A percentile compares a stretch with the other conserved stretches of the same genome.
Evolutionary conservation across 1,140 invertebrate genomes (phyloP).

Genomic region (Notospermus geniculatus): DNA sequence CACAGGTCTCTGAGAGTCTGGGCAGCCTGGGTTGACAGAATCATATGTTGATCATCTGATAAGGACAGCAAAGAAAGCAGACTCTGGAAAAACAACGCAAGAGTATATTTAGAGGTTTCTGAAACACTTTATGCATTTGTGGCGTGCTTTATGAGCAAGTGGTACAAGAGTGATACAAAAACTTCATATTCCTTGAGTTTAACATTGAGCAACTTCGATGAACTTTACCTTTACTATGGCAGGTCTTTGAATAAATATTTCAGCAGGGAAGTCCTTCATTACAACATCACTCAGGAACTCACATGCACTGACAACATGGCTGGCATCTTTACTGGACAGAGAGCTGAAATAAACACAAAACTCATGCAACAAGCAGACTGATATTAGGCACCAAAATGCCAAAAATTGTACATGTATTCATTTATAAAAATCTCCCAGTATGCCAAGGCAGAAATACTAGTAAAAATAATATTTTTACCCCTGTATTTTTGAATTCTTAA

Average conservation of each 20-base stretch:
- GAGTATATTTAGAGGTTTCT: too few relatives aligned
- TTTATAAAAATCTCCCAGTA: too few relatives aligned
- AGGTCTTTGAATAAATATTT: conserved; percentile 56
- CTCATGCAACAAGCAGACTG: too few relatives aligned
- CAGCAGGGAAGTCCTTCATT: conserved; percentile 54
- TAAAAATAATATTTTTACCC: too few relatives aligned
- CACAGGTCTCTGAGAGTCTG: conserved; percentile 38
- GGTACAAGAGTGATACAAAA: neutral
- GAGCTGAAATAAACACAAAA: too few relatives aligned
- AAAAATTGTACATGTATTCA: too few relatives aligned
- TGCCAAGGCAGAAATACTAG: too few relatives aligned
- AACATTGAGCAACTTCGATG: neutral
- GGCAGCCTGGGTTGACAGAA: conserved; percentile 32
- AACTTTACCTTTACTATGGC: conserved; percentile 52
- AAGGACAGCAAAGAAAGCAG: conserved; percentile 37
- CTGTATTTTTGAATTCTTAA: too few relatives aligned
- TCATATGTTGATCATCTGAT: conserved; percentile 21
- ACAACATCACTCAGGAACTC: conserved; percentile 56
- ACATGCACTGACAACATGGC: conserved; percentile 49
- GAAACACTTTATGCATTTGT: too few relatives aligned
- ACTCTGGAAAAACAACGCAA: conserved; percentile 41
- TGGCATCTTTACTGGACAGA: conserved; percentile 43
- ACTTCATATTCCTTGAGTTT: neutral
- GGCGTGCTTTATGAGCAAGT: too few relatives aligned
- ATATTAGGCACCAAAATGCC: too few relatives aligned